These are phyloP conservation scores for Brachionus manjavacas DNA, from an alignment of 1,140 invertebrate species.

Conservation along the genomic window DNA sequence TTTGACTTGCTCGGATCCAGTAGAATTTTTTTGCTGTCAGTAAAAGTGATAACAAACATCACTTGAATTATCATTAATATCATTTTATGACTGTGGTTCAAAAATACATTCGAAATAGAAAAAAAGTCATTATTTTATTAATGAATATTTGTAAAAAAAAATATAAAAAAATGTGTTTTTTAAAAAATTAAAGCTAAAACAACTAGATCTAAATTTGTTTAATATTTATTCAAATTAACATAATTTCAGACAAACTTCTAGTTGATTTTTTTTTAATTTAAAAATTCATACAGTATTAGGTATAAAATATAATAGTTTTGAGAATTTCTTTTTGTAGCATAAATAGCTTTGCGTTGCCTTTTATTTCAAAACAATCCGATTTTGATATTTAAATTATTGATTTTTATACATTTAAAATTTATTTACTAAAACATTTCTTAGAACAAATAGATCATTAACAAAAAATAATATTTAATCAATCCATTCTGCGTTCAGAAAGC, in stretches of 20 bases:
- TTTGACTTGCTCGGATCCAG: background rate
- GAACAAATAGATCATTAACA: background rate
- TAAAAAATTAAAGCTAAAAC: background rate
- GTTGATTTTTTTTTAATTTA: background rate
- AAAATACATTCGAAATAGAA: background rate
- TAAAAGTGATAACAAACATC: background rate
- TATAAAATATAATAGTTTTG: background rate
- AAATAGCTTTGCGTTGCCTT: background rate
- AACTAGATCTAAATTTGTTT: background rate
- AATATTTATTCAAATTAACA: slow-evolving; percentile 1
- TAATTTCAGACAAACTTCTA: background rate
- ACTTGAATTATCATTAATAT: background rate
- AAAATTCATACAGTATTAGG: background rate
- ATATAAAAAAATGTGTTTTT: background rate
- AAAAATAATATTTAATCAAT: background rate
- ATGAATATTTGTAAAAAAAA: background rate
- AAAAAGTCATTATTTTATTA: background rate
- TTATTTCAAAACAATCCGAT: background rate
- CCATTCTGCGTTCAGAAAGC: slow-evolving; percentile 10
- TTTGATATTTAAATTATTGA: background rate
- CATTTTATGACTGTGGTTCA: background rate
- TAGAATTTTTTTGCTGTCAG: background rate
- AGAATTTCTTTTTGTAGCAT: background rate
- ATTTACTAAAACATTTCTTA: background rate
- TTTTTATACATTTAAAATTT: slow-evolving; percentile 2